Conservation (phyloP, 1,140 invertebrate genomes). For the Dreissena polymorpha region DNA sequence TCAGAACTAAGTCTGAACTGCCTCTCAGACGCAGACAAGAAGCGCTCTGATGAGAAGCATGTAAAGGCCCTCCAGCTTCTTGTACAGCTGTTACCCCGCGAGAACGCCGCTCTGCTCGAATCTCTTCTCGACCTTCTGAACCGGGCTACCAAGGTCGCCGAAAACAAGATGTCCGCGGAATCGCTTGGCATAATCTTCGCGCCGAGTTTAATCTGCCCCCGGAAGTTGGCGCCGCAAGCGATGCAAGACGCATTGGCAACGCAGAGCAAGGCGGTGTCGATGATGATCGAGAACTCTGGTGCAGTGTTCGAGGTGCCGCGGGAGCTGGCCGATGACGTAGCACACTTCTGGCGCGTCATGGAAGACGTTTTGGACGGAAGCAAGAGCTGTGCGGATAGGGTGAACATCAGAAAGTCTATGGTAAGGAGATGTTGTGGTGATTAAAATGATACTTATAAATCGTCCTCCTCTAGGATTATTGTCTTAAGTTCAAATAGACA, state of each 20-base stretch:
- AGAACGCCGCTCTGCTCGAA: constrained; percentile 88
- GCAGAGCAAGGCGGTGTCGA: constrained; percentile 86
- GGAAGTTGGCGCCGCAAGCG: constrained; percentile 82
- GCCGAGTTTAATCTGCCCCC: constrained; percentile 93
- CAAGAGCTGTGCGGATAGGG: constrained; percentile 21
- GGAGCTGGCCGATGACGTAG: constrained; percentile 67
- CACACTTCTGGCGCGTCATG: constrained; percentile 70
- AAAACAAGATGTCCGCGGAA: constrained; percentile 93
- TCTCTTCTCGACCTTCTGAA: constrained; percentile 88
- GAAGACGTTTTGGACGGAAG: constrained; percentile 44
- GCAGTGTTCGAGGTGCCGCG: constrained; percentile 85
- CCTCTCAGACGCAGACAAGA: constrained; percentile 56
- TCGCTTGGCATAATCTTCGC: constrained; percentile 95
- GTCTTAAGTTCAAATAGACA: no score
- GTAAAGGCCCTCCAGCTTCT: constrained; percentile 90
- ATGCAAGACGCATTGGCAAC: constrained; percentile 56
- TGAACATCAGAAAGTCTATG: constrained; percentile 42
- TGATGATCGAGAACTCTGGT: constrained; percentile 89
- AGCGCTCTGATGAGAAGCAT: no score
- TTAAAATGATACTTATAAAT: background rate
- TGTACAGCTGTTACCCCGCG: constrained; percentile 87
- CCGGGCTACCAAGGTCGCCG: constrained; percentile 85
- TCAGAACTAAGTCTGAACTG: constrained; percentile 78
- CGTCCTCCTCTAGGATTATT: background rate
- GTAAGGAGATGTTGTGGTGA: constrained; percentile 2